Conservation (phyloP, 2,797 vertebrate species). For the Scarus forsteni region DNA sequence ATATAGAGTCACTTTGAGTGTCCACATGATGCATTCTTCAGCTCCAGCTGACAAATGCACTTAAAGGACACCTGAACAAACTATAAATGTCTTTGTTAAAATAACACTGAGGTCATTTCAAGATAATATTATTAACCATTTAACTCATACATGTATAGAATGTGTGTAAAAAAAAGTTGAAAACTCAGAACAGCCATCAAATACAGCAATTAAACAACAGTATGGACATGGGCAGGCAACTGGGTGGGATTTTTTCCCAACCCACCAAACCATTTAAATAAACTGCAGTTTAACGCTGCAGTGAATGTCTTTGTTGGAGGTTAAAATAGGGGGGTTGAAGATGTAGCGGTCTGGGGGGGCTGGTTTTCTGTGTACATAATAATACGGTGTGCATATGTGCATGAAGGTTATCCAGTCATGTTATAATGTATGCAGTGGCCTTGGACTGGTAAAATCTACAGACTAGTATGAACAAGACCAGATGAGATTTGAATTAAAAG, state of each 20-base stretch:
- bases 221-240: neutral
- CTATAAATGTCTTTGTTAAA: neutral
- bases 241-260: neutral
- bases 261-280: conserved; percentile 34
- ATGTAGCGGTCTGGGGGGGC: conserved; percentile 42
- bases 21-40: neutral
- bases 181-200: neutral
- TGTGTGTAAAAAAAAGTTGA: too few relatives aligned
- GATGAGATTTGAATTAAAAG: conserved; percentile 41
- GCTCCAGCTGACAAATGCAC: neutral
- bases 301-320: conserved; percentile 50
- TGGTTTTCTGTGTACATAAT: conserved; percentile 69
- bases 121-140: neutral
- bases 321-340: conserved; percentile 48
- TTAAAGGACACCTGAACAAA: conserved; percentile 3
- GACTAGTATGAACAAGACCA: conserved; percentile 1
- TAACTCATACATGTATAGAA: too few relatives aligned
- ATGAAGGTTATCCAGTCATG: conserved; percentile 78
- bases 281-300: conserved; percentile 33
- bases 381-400: conserved; percentile 75
- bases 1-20: neutral
- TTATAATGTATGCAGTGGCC: conserved; percentile 72
- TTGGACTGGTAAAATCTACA: conserved; percentile 49
- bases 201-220: neutral
- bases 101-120: neutral